Evolutionary conservation across 2,113 vertebrate species (phyloP), one percentile per base, ranked within the genome.

Genomic region (Canis aureus): DNA sequence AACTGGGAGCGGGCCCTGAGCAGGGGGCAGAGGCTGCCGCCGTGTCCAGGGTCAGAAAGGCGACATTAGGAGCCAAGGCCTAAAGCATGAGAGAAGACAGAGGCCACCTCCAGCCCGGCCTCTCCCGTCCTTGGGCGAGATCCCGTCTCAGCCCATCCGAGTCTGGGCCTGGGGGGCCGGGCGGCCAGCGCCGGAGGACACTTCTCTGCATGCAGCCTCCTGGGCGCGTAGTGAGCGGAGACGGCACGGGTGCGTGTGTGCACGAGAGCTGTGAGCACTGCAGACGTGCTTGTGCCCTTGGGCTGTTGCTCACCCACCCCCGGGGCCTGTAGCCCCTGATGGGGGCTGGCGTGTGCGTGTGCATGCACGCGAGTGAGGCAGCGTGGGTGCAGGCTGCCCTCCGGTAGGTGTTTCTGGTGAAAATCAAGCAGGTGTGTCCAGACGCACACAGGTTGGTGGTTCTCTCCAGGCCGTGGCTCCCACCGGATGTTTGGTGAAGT

Each of bases 241-340:
- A 57, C 10, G 3, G 6, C 67, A 69, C 32, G 19, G 17, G 43
- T 43, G 67, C 5, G 0, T 22, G 53, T 3, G 3, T 13, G 11
- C 51, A 0, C 32, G 4, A 1, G 53, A 59, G 53, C 53, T 3
- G 32, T 23, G 79, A 13, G 32, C 32, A 4, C 19, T 5, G 19
- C 79, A 22, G 10, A 35, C 2, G 1, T 1, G 11, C 5, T 19
- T 7, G 19, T 22, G 32, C 53, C 1, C 1, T 1, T 4, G 53
- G 20, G 79, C 4, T 0, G 1, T n/a, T 22, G 19, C 53, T 32
- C 35, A 43, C 4, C 1, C 7, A 0, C 35, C 55, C 55, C 20
- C 27, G 19, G 49, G 32, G 49, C 69, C 15, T 43, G 22, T 71
- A 27, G 74, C 29, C 71, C 35, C 25, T 53, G 64, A 25, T 5